Conservation (phyloP, 2,888 invertebrate genomes). For the Tigriopus californicus region DNA sequence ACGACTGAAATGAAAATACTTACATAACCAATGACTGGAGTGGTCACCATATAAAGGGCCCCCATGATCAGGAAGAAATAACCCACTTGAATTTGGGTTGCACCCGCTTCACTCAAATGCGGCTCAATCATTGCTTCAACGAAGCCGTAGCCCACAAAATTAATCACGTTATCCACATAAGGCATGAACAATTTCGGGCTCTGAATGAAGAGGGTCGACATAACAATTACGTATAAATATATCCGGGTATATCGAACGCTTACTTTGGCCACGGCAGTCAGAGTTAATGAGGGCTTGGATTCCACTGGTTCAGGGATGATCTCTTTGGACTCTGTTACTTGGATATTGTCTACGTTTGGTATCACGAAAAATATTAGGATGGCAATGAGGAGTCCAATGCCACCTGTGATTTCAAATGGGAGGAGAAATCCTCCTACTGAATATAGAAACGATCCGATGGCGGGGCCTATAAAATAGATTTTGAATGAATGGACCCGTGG, state of each 20-base stretch:
- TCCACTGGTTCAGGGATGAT: no score
- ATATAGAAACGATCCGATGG: neutral
- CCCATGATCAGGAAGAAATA: neutral
- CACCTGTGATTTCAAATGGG: neutral
- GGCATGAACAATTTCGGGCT: neutral
- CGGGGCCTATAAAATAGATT: neutral
- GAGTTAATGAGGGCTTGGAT: no score
- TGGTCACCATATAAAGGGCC: neutral
- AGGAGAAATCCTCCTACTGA: neutral
- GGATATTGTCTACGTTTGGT: neutral
- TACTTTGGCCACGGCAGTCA: no score
- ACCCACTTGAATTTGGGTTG: neutral
- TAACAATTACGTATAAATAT: no score
- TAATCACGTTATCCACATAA: neutral
- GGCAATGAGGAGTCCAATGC: neutral
- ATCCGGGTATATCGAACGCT: no score
- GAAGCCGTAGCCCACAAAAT: neutral
- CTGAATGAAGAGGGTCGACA: no score
- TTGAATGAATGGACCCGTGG: no score
- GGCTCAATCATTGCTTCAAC: conserved; percentile 1
- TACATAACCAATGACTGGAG: neutral
- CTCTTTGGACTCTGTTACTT: neutral
- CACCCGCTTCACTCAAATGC: neutral
- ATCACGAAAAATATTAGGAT: neutral
- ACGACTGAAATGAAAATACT: no score